Conservation (phyloP, 2,113 vertebrate genomes). For the Cebus imitator region DNA sequence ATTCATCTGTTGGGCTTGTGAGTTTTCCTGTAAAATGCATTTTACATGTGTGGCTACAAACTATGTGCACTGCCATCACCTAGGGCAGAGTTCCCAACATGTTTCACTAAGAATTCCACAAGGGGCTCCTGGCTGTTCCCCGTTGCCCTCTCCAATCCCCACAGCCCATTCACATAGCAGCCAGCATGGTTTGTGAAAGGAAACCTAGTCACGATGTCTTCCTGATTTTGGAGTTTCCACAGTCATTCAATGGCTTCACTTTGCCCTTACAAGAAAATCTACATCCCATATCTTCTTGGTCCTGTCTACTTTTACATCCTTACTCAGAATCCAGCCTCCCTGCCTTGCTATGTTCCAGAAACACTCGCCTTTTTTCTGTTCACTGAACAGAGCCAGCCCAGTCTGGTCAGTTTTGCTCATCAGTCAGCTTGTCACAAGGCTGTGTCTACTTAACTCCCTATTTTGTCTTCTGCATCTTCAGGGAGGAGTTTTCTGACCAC, state of each 20-base stretch:
- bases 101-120: neutral
- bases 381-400: neutral
- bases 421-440: neutral
- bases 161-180: rapidly evolving
- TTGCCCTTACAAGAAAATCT: neutral
- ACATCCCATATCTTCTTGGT: rapidly evolving
- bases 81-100: rapidly evolving
- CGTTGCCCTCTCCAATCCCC: rapidly evolving
- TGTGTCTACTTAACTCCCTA: rapidly evolving
- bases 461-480: neutral
- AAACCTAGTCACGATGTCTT: neutral
- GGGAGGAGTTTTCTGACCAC: neutral
- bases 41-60: neutral
- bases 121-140: neutral
- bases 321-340: neutral
- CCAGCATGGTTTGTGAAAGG: neutral
- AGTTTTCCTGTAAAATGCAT: neutral
- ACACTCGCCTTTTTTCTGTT: rapidly evolving
- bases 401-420: neutral
- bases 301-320: neutral
- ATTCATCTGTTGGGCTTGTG: neutral
- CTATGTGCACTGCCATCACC: rapidly evolving
- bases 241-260: neutral
- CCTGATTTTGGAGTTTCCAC: too few relatives aligned
- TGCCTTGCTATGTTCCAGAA: too few relatives aligned